These are phyloP conservation scores for Arctocebus calabarensis DNA, from an alignment of 2,797 vertebrate genomes.

Conservation along the genomic window DNA sequence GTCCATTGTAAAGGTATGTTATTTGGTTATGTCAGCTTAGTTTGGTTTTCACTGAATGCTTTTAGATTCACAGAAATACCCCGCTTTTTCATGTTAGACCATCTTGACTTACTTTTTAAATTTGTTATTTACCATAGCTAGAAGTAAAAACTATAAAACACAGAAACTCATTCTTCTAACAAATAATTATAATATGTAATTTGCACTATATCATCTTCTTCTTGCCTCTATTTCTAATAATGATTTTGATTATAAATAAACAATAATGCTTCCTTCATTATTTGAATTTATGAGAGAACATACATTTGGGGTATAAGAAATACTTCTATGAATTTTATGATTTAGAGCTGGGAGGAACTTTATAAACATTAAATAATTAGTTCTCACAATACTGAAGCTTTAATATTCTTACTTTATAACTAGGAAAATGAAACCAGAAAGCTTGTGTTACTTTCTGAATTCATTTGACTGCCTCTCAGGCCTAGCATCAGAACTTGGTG, in stretches of 20 bases:
- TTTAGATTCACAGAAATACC: slow-evolving; percentile 16
- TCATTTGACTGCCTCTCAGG: not conserved
- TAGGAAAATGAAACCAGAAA: slow-evolving; percentile 37
- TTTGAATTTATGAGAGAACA: not conserved
- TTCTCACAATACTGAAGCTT: slow-evolving; percentile 41
- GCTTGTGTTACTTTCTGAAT: not conserved
- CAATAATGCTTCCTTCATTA: not conserved
- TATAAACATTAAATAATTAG: slow-evolving; percentile 70
- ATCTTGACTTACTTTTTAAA: not conserved
- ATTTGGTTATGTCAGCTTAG: not conserved
- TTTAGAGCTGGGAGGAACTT: slow-evolving; percentile 4
- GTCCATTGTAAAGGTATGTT: not conserved
- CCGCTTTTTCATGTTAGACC: not conserved
- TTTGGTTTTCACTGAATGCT: not conserved
- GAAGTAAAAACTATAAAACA: not conserved
- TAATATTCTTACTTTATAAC: slow-evolving; percentile 53
- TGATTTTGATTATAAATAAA: not conserved
- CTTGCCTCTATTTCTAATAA: not conserved
- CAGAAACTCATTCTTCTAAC: not conserved
- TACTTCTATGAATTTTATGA: not conserved
- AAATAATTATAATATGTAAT: not conserved
- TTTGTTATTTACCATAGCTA: not conserved
- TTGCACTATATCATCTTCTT: not conserved
- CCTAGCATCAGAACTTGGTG: not conserved
- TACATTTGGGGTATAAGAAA: not conserved